Evolutionary conservation across 2,888 invertebrate species (phyloP).

Genomic region (Brachynemurus nebulosus): DNA sequence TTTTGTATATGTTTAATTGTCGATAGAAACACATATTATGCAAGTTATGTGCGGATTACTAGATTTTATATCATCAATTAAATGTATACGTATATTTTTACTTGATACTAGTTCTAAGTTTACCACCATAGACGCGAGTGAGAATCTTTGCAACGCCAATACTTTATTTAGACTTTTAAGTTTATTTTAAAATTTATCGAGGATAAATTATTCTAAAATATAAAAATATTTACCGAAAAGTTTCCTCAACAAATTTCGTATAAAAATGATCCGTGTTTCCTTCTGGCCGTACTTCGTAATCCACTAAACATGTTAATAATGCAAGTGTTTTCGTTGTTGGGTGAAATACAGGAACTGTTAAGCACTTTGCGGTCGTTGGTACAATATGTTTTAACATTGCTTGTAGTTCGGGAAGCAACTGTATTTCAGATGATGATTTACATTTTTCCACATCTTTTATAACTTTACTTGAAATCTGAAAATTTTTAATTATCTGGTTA

Average conservation of each 20-base stretch:
- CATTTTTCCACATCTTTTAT: constrained; percentile 18
- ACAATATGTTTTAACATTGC: constrained; percentile 8
- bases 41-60: too few species aligned
- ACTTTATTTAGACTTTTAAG: too few species aligned
- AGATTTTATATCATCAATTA: too few species aligned
- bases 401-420: constrained; percentile 10
- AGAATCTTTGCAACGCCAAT: too few species aligned
- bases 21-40: too few species aligned
- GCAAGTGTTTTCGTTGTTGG: constrained; percentile 20
- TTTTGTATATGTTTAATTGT: too few species aligned
- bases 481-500: neutral
- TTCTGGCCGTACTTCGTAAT: constrained; percentile 11
- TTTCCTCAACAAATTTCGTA: constrained; percentile 24
- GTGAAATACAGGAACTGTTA: constrained; percentile 25
- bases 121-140: too few species aligned
- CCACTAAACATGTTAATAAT: constrained; percentile 26
- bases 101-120: too few species aligned
- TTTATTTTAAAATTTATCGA: too few species aligned
- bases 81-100: too few species aligned
- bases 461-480: constrained; percentile 22
- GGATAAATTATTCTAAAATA: too few species aligned
- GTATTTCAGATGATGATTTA: constrained; percentile 8
- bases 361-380: constrained; percentile 2
- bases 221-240: constrained; percentile 29
- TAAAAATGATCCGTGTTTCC: constrained; percentile 13